Conservation (phyloP, 92 coral and sea anemone species). For the Epizoanthus rinbou region DNA sequence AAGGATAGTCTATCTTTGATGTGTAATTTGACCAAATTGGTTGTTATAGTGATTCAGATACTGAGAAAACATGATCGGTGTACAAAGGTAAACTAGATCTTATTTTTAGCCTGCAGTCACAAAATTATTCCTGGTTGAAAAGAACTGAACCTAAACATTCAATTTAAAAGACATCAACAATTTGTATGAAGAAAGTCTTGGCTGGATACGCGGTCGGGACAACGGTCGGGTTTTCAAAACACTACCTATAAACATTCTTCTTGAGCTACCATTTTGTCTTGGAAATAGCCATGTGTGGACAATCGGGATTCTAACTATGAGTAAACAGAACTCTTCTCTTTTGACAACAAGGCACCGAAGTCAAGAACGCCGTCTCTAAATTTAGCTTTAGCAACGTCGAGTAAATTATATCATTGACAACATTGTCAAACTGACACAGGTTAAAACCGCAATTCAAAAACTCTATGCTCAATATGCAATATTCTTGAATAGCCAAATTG, state of each 20-base stretch:
- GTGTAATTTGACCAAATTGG: background rate
- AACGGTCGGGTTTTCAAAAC: conserved; percentile 28
- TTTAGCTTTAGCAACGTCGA: background rate
- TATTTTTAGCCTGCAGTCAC: conserved; percentile 9
- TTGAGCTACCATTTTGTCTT: conserved; percentile 7
- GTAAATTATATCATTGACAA: background rate
- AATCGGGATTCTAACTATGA: conserved; percentile 8
- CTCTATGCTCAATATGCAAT: conserved; percentile 23
- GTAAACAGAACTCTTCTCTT: background rate
- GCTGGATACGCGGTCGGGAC: conserved; percentile 22
- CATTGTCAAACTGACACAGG: background rate
- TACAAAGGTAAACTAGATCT: background rate
- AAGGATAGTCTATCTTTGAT: background rate
- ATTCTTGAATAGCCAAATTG: conserved; percentile 36
- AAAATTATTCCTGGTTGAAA: background rate
- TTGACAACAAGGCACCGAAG: background rate
- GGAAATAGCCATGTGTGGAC: conserved; percentile 15
- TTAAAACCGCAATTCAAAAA: background rate
- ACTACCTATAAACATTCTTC: conserved; percentile 18
- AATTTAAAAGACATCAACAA: conserved; percentile 33
- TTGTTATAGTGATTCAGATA: conserved; percentile 37
- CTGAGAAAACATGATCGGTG: conserved; percentile 20
- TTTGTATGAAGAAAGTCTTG: background rate
- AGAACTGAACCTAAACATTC: conserved; percentile 26
- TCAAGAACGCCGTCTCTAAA: background rate